Evolutionary conservation across 2,888 invertebrate genomes (phyloP).

Genomic region (Thera britannica): DNA sequence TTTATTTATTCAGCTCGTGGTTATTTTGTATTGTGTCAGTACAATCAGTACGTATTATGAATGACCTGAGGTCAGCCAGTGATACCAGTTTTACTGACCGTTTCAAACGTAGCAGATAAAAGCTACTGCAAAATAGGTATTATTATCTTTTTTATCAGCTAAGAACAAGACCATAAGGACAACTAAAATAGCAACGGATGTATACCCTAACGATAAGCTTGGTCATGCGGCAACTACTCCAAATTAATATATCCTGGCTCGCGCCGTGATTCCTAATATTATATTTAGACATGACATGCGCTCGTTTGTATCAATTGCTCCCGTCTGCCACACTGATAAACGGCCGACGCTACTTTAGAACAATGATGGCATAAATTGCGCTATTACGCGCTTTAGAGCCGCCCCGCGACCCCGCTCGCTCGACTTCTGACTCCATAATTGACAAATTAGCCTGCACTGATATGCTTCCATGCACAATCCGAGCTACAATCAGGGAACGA

Average conservation of each 20-base stretch:
- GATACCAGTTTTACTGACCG: not conserved
- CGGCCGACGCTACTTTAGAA: conserved; percentile 83
- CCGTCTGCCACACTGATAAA: conserved; percentile 82
- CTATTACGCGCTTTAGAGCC: conserved; percentile 75
- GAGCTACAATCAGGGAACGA: conserved; percentile 56
- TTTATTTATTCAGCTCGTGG: conserved; percentile 10
- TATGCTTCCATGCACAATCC: conserved; percentile 65
- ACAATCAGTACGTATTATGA: not conserved
- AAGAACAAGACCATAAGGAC: conserved; percentile 27
- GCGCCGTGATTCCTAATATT: conserved; percentile 85
- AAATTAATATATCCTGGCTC: conserved; percentile 85
- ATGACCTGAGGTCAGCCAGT: not conserved
- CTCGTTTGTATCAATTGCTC: conserved; percentile 84
- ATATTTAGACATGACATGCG: conserved; percentile 85
- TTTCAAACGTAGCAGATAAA: not conserved
- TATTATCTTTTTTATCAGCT: no score
- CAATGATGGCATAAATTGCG: conserved; percentile 83
- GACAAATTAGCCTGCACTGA: conserved; percentile 71
- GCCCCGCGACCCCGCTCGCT: conserved; percentile 68
- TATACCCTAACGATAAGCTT: conserved; percentile 62
- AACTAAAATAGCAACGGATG: conserved; percentile 47
- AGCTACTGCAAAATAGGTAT: not conserved
- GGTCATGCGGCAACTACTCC: conserved; percentile 76
- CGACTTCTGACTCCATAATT: conserved; percentile 65
- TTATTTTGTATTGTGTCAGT: conserved; percentile 1